Percentiles rank a stretch among this genome's conserved stretches.
These are phyloP conservation scores for Cotesia congregata DNA, from an alignment of 2,888 invertebrate genomes.

Conservation along the genomic window DNA sequence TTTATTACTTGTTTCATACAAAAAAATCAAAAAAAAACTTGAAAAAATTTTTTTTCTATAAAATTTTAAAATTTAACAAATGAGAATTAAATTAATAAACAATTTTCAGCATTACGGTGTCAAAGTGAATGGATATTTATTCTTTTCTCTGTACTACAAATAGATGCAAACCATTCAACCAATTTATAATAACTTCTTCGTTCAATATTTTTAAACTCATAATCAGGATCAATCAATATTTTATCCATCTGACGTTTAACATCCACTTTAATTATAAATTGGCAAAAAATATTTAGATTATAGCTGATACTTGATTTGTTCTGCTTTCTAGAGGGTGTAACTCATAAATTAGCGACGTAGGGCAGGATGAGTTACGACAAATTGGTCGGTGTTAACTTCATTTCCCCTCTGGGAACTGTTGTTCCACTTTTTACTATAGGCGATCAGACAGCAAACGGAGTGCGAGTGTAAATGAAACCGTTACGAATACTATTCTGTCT, in stretches of 20 bases:
- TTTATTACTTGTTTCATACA: no score
- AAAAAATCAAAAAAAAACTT: no score
- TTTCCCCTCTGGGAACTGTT: conserved; percentile 50
- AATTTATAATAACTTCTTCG: no score
- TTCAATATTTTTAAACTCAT: background rate
- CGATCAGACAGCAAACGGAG: conserved; percentile 52
- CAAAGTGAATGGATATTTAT: no score
- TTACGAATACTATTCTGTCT: conserved; percentile 12
- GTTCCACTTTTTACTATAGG: conserved; percentile 50
- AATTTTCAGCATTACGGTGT: no score
- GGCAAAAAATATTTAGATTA: background rate
- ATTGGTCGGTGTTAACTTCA: conserved; percentile 57
- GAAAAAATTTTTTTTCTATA: no score
- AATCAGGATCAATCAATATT: background rate
- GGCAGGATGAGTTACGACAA: conserved; percentile 52
- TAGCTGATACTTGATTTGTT: background rate
- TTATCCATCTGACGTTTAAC: background rate
- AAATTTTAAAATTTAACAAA: no score
- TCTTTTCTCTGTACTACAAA: no score
- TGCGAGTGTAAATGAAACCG: conserved; percentile 19
- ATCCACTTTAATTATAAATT: background rate
- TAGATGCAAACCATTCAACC: no score
- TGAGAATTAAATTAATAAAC: no score
- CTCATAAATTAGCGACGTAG: conserved; percentile 30
- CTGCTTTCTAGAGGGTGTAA: conserved; percentile 7